A percentile compares a stretch with the other conserved stretches of the same genome.
phyloP scores from a whole-genome alignment of 2,888 invertebrate species.

The Mantis religiosa region DNA sequence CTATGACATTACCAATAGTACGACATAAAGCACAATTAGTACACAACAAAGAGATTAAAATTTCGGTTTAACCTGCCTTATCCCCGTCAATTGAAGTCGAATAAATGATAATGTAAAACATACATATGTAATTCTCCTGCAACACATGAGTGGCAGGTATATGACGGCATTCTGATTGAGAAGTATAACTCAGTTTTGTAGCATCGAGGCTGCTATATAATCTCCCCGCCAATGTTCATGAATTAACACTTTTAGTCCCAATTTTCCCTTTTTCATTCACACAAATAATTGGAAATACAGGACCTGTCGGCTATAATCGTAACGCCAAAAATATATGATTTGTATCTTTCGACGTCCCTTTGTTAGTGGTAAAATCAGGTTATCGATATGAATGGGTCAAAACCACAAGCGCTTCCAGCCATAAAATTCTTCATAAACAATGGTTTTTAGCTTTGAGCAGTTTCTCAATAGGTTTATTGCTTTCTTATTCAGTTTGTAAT shows the following conservation, averaged over 20 bases:
- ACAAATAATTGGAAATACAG: background rate
- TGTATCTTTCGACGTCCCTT: background rate
- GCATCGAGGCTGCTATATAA: background rate
- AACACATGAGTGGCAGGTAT: background rate
- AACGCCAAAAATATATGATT: background rate
- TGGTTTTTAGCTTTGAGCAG: too few species aligned
- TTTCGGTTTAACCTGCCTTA: too few species aligned
- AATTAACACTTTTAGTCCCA: background rate
- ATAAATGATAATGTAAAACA: background rate
- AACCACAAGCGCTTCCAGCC: background rate
- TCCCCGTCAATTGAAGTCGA: too few species aligned
- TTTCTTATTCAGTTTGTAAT: too few species aligned
- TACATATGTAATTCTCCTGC: background rate
- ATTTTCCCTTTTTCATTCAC: background rate
- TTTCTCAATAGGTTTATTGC: too few species aligned
- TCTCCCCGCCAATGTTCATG: background rate
- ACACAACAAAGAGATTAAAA: too few species aligned
- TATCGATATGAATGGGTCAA: background rate
- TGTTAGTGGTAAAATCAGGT: background rate
- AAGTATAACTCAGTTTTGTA: background rate
- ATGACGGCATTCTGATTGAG: background rate
- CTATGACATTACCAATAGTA: too few species aligned
- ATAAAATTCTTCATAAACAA: background rate
- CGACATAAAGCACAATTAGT: too few species aligned
- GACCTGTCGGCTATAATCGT: background rate